Evolutionary conservation across 2,113 vertebrate genomes (phyloP).

Genomic region (cattle (Bos taurus)): DNA sequence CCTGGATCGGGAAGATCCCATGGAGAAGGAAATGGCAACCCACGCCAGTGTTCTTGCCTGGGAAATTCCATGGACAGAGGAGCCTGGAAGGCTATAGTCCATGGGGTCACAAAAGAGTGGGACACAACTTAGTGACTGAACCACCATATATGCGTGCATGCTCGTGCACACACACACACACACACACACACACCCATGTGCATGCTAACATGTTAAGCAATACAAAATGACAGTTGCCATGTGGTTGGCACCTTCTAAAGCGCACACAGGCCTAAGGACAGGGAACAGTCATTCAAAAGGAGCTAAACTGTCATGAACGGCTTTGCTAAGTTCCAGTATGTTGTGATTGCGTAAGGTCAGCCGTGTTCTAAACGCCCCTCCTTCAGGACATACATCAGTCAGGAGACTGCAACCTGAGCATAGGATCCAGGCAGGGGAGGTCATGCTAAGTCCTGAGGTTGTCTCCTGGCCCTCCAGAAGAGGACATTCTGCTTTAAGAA

Average conservation of each 20-base stretch:
- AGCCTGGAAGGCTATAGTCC: background rate
- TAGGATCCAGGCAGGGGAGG: background rate
- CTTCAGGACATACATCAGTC: background rate
- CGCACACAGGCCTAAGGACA: background rate
- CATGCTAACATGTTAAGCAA: background rate
- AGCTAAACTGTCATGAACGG: background rate
- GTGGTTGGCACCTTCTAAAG: background rate
- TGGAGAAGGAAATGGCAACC: background rate
- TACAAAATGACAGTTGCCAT: background rate
- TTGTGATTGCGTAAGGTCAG: background rate
- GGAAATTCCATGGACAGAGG: background rate
- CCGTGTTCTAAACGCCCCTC: background rate
- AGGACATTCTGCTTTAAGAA: background rate
- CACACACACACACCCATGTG: background rate
- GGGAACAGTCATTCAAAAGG: background rate
- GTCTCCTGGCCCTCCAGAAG: background rate
- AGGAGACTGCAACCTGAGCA: background rate
- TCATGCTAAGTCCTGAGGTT: background rate
- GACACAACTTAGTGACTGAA: background rate
- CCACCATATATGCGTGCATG: accelerated
- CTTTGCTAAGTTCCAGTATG: background rate
- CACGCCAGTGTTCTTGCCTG: background rate
- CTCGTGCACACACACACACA: accelerated
- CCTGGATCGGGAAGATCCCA: background rate
- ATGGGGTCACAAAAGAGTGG: background rate